These are phyloP conservation scores for Tricholaema leucomelas DNA, from an alignment of 2,113 vertebrate species.

Conservation along the genomic window DNA sequence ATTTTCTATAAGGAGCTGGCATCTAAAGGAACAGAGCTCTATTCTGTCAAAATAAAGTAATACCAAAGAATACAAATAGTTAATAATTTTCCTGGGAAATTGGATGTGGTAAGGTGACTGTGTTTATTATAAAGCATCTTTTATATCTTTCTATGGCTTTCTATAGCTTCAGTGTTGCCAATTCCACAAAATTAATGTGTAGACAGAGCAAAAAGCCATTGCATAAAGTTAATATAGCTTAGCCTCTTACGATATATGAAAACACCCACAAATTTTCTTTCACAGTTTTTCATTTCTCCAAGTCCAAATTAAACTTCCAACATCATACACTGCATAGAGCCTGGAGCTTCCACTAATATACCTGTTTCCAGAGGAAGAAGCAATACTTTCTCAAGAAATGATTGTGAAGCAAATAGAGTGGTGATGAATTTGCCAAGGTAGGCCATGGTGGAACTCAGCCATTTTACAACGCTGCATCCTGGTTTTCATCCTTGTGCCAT, in stretches of 20 bases:
- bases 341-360: constrained; percentile 40
- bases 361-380: constrained; percentile 20
- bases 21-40: background rate
- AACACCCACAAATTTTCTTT: constrained; percentile 10
- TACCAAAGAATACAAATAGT: background rate
- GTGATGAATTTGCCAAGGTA: background rate
- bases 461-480: background rate
- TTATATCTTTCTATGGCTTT: background rate
- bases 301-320: constrained; percentile 52
- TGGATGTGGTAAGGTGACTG: background rate
- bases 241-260: constrained; percentile 38
- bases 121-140: constrained; percentile 3
- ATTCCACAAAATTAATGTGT: constrained; percentile 21
- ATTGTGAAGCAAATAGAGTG: background rate
- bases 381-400: constrained; percentile 8
- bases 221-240: constrained; percentile 48
- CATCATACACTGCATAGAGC: background rate
- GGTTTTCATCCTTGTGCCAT: background rate
- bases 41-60: background rate
- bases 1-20: background rate
- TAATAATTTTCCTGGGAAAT: background rate
- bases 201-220: constrained; percentile 14
- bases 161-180: background rate
- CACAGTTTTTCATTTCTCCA: constrained; percentile 45
- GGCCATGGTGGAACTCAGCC: background rate